Conservation (phyloP, 1,140 invertebrate genomes). For the Drosophila varians region DNA sequence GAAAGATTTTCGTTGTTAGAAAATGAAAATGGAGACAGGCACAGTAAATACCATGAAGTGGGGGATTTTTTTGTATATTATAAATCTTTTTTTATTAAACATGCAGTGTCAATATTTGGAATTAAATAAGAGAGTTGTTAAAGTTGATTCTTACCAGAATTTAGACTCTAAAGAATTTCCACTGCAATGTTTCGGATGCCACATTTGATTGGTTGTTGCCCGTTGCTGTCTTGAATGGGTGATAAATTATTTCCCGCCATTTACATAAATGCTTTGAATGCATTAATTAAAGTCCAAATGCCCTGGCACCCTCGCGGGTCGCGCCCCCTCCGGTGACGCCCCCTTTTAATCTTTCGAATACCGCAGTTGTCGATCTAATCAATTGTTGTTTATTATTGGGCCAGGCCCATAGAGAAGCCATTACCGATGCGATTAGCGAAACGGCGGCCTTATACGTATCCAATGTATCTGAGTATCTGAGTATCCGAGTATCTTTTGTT, state of each 20-base stretch:
- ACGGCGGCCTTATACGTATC: conserved; percentile 32
- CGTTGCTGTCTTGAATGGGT: conserved; percentile 77
- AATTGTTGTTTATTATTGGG: conserved; percentile 80
- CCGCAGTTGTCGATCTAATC: conserved; percentile 70
- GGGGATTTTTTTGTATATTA: background rate
- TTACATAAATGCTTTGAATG: conserved; percentile 83
- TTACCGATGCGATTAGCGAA: conserved; percentile 68
- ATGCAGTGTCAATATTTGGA: too few relatives aligned
- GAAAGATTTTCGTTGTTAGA: conserved; percentile 37
- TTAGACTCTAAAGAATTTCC: background rate
- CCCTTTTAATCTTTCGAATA: conserved; percentile 2
- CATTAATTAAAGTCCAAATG: conserved; percentile 82
- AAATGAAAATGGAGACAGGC: conserved; percentile 11
- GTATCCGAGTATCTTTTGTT: conserved; percentile 47
- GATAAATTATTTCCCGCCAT: conserved; percentile 83
- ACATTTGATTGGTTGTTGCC: conserved; percentile 61
- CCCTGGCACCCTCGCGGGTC: conserved; percentile 40
- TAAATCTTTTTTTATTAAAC: background rate
- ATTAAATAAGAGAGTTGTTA: background rate
- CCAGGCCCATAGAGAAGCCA: conserved; percentile 78
- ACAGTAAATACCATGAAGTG: background rate
- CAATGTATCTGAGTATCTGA: conserved; percentile 32
- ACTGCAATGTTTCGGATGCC: conserved; percentile 66
- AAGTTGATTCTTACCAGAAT: background rate
- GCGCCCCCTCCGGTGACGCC: conserved; percentile 15